Percentiles rank a stretch among this genome's conserved stretches.
phyloP scores from a whole-genome alignment of 2,113 vertebrate genomes.

The Chloropsis hardwickii region DNA sequence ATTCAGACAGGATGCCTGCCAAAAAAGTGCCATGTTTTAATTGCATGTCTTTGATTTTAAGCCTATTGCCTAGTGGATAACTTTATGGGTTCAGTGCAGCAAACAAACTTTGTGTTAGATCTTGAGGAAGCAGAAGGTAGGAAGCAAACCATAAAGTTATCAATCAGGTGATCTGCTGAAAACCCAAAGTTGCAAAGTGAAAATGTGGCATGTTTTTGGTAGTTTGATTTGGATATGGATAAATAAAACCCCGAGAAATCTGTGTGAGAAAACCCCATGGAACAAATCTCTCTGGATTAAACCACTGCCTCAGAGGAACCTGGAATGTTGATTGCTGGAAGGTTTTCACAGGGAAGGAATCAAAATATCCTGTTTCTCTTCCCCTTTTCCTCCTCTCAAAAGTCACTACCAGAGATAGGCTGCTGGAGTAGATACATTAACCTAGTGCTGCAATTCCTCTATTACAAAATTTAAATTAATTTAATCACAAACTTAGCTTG shows the following conservation, averaged over 20 bases:
- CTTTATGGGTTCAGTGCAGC: not conserved
- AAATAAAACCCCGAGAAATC: not conserved
- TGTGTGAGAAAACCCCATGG: not conserved
- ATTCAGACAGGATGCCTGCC: not conserved
- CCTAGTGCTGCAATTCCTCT: not conserved
- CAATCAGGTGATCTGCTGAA: not conserved
- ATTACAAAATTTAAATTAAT: not conserved
- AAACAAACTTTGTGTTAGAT: not conserved
- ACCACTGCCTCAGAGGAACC: not conserved
- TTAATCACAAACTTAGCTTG: not conserved
- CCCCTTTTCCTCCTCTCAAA: not conserved
- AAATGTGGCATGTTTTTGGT: fast-evolving
- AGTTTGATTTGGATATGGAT: not conserved
- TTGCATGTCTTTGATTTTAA: not conserved
- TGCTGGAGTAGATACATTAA: not conserved
- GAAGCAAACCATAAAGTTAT: not conserved
- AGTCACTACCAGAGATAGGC: not conserved
- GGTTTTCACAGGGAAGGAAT: not conserved
- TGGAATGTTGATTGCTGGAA: not conserved
- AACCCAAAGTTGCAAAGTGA: not conserved
- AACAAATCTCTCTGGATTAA: not conserved
- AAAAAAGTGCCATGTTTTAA: not conserved
- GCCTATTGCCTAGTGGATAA: not conserved
- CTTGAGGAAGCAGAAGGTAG: not conserved
- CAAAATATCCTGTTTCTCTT: not conserved